A percentile compares a stretch with the other conserved stretches of the same genome.
Evolutionary conservation across 2,797 vertebrate species (phyloP).

Genomic region (Danio albolineatus): DNA sequence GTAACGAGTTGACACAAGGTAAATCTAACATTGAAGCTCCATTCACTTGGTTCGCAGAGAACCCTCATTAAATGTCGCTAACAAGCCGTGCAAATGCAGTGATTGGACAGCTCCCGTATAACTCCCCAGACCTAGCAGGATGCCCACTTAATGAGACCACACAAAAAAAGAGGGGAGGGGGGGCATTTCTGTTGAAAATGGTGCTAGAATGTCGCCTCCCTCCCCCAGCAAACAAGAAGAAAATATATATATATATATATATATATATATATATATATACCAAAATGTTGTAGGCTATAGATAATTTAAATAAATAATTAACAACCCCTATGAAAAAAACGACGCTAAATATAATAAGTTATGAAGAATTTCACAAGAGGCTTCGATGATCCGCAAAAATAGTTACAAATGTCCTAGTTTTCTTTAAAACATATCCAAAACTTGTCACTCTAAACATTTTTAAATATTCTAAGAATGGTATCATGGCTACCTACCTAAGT

Average conservation of each 20-base stretch:
- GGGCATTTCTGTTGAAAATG: slow-evolving; percentile 74
- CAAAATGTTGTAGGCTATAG: background rate
- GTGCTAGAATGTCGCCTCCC: slow-evolving; percentile 64
- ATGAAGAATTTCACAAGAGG: background rate
- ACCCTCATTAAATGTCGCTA: slow-evolving; percentile 99
- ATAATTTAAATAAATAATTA: background rate
- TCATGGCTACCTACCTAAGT: slow-evolving; percentile 35
- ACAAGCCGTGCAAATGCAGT: slow-evolving; percentile 98
- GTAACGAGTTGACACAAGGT: slow-evolving; percentile 98
- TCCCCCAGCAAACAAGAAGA: slow-evolving; percentile 4
- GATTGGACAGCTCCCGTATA: slow-evolving; percentile 95
- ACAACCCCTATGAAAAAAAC: background rate
- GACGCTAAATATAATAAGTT: background rate
- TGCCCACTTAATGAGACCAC: slow-evolving; percentile 97
- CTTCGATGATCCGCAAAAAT: background rate
- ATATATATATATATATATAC: no score
- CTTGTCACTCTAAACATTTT: background rate
- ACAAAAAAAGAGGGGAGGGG: slow-evolving; percentile 81
- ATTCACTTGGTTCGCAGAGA: slow-evolving; percentile 89
- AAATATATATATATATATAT: no score
- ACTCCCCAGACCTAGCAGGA: slow-evolving; percentile 93
- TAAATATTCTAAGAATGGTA: no score
- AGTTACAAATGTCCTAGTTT: background rate
- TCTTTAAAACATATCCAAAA: background rate
- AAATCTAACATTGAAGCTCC: slow-evolving; percentile 91